Conservation (phyloP, 2,113 vertebrate species). For the Nyctibius bracteatus region DNA sequence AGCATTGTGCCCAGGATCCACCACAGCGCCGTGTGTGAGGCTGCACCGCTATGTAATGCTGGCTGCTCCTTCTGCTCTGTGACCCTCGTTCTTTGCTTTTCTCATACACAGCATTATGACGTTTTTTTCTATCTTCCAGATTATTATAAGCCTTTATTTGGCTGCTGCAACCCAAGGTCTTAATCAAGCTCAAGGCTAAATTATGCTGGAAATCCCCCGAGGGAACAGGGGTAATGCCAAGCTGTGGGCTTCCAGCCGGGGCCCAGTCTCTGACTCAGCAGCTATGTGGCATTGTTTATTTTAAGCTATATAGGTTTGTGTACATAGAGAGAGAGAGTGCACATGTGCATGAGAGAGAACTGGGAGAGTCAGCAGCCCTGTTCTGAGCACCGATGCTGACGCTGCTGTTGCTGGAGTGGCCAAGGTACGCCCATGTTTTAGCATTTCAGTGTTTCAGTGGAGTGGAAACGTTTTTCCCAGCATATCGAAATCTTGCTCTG, state of each 20-base stretch:
- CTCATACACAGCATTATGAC: background rate
- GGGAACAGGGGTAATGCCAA: background rate
- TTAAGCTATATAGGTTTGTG: background rate
- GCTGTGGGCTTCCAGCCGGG: background rate
- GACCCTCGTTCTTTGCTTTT: background rate
- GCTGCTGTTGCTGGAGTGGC: background rate
- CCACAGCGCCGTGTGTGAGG: fast-evolving
- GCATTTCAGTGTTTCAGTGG: background rate
- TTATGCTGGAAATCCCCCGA: background rate
- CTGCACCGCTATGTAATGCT: fast-evolving
- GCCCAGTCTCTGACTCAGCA: background rate
- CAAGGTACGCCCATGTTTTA: background rate
- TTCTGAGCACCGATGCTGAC: background rate
- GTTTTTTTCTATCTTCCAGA: background rate
- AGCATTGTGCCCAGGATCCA: background rate
- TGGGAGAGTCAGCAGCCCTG: background rate
- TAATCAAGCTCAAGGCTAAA: conserved; percentile 8
- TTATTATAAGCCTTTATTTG: background rate
- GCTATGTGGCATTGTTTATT: background rate
- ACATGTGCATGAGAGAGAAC: fast-evolving
- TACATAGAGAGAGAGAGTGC: background rate
- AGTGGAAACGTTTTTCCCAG: background rate
- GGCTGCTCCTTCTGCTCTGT: background rate
- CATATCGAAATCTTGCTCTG: background rate
- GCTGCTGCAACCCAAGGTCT: background rate